Base-by-base conservation (phyloP, 2,888 invertebrate genomes). In the Calliopum simillimum region DNA sequence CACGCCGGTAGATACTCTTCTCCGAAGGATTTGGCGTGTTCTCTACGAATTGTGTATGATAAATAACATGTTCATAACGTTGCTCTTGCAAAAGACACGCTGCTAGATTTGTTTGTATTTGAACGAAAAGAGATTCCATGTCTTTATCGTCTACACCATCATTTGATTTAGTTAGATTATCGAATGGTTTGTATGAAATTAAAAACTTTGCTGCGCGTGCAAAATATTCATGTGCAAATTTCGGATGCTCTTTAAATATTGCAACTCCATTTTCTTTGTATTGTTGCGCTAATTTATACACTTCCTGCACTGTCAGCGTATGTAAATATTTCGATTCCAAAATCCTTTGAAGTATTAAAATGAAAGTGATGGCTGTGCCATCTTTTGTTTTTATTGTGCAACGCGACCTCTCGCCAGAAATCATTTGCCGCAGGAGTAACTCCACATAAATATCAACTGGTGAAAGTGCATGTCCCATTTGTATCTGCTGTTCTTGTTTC, bases 41-140 rank as follows among this genome's bases (percentile, higher is more conserved):
- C 19, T 87, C 85, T 41, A 87, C 86, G 78, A 87, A 88, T 49
- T 86, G 77, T 13, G 88, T 94, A 13, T 94, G 88, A 49, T 89
- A 87, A 43, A 93, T 82, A 0, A 91, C 91, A 71, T 91, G 89
- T 5, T 90, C 88, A 83, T 90, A 93, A 75, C 92, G 91, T 12
- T 90, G 85, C 73, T 88, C 88, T 73, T 91, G 91, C 21, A 94
- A 87, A 77, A 95, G 92, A 81, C 95, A 95, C 58, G 93, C 92
- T 0, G 95, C 93, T 81, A 96, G 87, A 85, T 97, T 97, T 76
- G 93, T 93, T 81, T 93, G 94, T 11, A 95, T 87, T 76, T 90
- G 90, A 12, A 90, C 86, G 82, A 93, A 90, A 11, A 93, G 83
- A 65, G 87, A 85, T 47, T 89, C 82, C 74, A 93, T 87, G 69